phyloP scores from a whole-genome alignment of 2,113 vertebrate genomes.

The Paradisaea rubra region DNA sequence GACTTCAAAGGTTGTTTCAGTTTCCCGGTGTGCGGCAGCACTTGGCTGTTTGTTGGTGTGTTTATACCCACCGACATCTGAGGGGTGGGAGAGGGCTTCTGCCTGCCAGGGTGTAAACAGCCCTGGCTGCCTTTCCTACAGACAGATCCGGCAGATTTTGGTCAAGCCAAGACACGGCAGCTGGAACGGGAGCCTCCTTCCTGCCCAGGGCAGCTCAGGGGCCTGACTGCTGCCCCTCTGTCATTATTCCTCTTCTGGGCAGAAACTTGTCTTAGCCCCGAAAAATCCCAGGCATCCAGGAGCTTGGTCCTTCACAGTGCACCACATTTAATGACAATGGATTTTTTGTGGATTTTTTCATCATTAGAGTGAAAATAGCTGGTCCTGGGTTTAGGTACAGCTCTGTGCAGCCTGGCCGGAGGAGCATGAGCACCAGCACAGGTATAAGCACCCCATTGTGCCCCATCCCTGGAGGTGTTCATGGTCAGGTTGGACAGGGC shows the following conservation, averaged over 20 bases:
- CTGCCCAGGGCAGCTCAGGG: neutral
- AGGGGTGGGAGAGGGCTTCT: slow-evolving; percentile 39
- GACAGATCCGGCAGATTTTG: neutral
- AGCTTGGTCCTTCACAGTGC: neutral
- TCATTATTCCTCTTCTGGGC: neutral
- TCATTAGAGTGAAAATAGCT: neutral
- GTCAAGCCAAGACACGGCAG: neutral
- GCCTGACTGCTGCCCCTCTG: fast-evolving
- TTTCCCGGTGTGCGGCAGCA: neutral
- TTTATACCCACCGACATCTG: slow-evolving; percentile 30
- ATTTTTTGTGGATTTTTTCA: neutral
- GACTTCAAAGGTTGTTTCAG: slow-evolving; percentile 36
- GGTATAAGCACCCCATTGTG: neutral
- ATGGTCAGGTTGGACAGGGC: neutral
- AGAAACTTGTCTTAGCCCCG: neutral
- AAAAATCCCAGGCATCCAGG: neutral
- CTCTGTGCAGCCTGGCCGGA: neutral
- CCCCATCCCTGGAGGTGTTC: neutral
- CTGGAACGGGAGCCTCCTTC: neutral
- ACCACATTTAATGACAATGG: neutral
- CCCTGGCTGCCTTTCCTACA: neutral
- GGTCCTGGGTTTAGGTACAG: neutral
- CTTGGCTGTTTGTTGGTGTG: slow-evolving; percentile 8
- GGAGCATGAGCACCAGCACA: fast-evolving
- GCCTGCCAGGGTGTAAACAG: slow-evolving; percentile 50